Evolutionary conservation across 2,113 vertebrate species (phyloP), one percentile per base, ranked within the genome.

Genomic region (Dromaius novaehollandiae): DNA sequence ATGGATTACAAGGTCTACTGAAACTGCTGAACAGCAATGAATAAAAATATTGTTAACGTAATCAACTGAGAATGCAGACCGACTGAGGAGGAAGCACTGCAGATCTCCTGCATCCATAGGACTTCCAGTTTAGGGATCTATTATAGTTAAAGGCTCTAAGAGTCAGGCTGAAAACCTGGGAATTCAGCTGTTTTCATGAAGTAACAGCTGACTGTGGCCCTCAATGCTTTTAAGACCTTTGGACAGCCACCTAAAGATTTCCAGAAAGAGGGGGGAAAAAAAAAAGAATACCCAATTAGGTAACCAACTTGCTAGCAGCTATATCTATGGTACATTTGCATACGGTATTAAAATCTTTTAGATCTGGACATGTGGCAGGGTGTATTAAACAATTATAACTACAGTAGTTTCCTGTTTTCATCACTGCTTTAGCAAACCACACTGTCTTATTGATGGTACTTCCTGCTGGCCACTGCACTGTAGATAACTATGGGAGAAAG

Each of bases 381-480:
- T 89, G 79, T 94, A 93, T 95, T 95, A 91, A 97, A 94, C 93
- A 92, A 80, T 89, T 96, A 85, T 80, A 94, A 96, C 92, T 93
- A 89, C 34, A 32, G 95, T 97, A 97, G 90, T 97, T 96, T 89
- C 95, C 97, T 58, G 30, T 96, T 98, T 89, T 93, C 94, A 85
- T 95, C 97, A 97, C 97, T 50, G 97, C 98, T 98, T 98, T 96
- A 97, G 97, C 97, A 74, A 83, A 97, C 97, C 97, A 96, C 75
- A 78, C 97, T 80, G 89, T 98, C 97, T 69, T 88, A 96, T 56
- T 66, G 95, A 95, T 95, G 97, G 96, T 90, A 82, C 91, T 93
- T 93, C 95, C 96, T 91, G 93, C 97, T 95, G 96, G 96, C 97
- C 97, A 95, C 97, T 97, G 97, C 98, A 98, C 98, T 98, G 97